Base-by-base conservation (phyloP, 2,888 invertebrate genomes). In the Pollenia amentaria region DNA sequence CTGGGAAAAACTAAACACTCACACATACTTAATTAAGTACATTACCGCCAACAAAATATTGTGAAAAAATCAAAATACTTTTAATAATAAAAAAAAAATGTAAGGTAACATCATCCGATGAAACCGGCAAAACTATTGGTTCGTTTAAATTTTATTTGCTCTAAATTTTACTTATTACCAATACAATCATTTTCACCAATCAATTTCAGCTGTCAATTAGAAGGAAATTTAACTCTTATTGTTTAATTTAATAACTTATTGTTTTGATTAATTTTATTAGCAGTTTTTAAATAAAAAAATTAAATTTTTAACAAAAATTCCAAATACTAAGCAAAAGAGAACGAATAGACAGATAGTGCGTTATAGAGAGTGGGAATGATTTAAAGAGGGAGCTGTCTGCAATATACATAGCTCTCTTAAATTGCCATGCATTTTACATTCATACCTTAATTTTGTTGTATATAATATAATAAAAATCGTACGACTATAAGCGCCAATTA, bases 61-160 rank as follows among this genome's bases (percentile, higher is more conserved):
- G 7, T 69, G n/a, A 51, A 65, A 44, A 40, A 64, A 51, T 44
- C 16, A 38, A 57, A 12, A 62, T 29, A 38, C 4, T 42, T 51
- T 57, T 9, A n/a, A 12, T 51, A 46, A n/a, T n/a, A n/a, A n/a
- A 18, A 67, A 40, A 16, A 69, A 48, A 76, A 57, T 55, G 55
- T 18, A 69, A 67, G 65, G 29, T 53, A 81, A 82, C 62, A 85
- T 85, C 85, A 85, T 85, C 60, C 85, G 85, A 85, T 85, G 62
- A 78, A 77, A 16, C 65, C 72, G 38, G 62, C 77, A 62, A 67
- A 69, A 48, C 69, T 62, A 85, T 85, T 77, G 81, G 85, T 60
- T 67, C 55, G 69, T 78, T 82, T 70, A 14, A n/a, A 55, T 57
- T 38, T 40, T 12, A 48, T 81, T 73, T 73, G 12, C 40, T 44